Base-by-base conservation (phyloP, 2,113 vertebrate genomes). In the Megaceryle torquata region DNA sequence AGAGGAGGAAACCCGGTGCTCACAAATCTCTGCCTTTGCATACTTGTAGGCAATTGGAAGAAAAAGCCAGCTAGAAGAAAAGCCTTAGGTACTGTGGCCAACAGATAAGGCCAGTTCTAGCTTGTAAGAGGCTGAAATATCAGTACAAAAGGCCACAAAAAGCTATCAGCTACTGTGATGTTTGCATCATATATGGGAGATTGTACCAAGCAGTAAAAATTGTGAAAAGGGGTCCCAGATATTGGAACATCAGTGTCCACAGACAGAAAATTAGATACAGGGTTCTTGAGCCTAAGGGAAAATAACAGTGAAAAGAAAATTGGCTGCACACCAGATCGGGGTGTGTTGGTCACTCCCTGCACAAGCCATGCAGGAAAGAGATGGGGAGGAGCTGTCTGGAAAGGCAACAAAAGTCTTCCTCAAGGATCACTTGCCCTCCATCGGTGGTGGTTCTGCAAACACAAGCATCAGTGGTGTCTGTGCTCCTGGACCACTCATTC, bases 51-150 rank as follows among this genome's bases (percentile, higher is more conserved):
- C 71, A 90, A 71, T 80, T 82, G 74, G 77, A 91, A 69, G 77
- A 86, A 96, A 88, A 59, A 88, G 14, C 19, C 48, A 87, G 59
- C 35, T 75, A 88, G 86, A 84, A 89, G 85, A 91, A 94, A 93
- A 94, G 53, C 81, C 51, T 94, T 39, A 43, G 88, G 69, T 80
- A 31, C 88, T 91, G 95, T 31, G 68, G 48, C 83, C 83, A 88
- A 12, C 67, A 88, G 91, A 95, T 88, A 85, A 94, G 77, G 33
- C 53, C 74, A 79, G 37, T 69, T 92, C 20, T 60, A 51, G 65
- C 76, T 69, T 72, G 53, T 25, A 74, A 94, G 74, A 72, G 81
- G 84, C 86, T 93, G 91, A 96, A 96, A 89, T 82, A 67, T 88
- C 75, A 59, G 46, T 54, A 82, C 54, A 46, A 95, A 96, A 93